These are phyloP conservation scores for Lutraria lutraria DNA, from an alignment of 2,888 invertebrate genomes.

Conservation along the genomic window DNA sequence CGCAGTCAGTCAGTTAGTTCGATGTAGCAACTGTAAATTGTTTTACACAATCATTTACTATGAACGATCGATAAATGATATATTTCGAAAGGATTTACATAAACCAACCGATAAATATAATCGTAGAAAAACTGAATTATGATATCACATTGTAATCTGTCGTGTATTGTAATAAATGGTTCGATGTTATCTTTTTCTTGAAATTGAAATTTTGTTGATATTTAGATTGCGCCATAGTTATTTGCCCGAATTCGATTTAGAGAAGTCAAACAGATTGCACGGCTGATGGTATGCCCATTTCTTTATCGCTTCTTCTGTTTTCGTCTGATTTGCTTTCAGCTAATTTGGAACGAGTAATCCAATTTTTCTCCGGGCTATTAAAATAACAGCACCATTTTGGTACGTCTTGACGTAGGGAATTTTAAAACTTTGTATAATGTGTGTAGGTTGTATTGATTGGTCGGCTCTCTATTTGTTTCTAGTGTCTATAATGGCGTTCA, in stretches of 20 bases:
- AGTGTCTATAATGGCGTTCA: background rate
- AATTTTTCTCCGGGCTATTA: constrained; percentile 15
- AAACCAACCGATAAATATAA: no score
- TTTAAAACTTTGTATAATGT: background rate
- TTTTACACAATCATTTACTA: no score
- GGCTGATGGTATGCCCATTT: background rate
- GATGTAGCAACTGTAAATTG: no score
- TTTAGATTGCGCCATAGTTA: background rate
- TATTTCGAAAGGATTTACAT: no score
- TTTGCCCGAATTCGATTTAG: background rate
- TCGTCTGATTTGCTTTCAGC: background rate
- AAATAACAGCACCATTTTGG: constrained; percentile 13
- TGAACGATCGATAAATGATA: no score
- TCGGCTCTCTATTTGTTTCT: background rate
- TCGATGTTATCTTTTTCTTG: no score
- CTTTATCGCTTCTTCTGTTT: background rate
- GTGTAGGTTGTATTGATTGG: background rate
- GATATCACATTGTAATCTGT: no score
- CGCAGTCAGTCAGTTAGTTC: no score
- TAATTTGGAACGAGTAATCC: background rate
- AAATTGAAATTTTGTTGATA: no score
- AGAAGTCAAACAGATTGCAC: background rate
- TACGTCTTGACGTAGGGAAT: background rate
- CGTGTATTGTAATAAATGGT: no score
- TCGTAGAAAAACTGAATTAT: no score